Evolutionary conservation across 2,113 vertebrate genomes (phyloP).

Genomic region (Entomyzon cyanotis): DNA sequence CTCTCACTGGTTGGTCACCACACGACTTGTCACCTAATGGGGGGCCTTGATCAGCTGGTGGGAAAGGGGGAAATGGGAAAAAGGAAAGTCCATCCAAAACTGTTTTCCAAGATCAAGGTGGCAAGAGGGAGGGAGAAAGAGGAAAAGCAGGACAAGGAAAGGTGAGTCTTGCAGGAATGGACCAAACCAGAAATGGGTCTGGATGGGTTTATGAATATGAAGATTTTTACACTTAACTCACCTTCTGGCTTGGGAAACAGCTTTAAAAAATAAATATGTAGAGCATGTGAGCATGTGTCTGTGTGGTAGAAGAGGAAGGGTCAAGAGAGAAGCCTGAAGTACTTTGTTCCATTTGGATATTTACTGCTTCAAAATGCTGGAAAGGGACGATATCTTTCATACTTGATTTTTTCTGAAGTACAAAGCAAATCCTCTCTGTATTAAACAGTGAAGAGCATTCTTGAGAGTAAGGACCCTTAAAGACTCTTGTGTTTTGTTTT

Average conservation of each 20-base stretch:
- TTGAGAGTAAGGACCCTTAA: slow-evolving; percentile 66
- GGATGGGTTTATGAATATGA: neutral
- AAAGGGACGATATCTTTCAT: slow-evolving; percentile 27
- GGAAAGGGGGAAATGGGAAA: neutral
- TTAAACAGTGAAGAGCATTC: slow-evolving; percentile 56
- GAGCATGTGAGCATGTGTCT: neutral
- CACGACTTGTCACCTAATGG: neutral
- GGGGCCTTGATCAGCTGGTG: neutral
- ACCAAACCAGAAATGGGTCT: neutral
- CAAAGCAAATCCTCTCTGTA: slow-evolving; percentile 61
- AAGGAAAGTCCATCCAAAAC: neutral
- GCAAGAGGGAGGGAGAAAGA: neutral
- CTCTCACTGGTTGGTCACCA: neutral
- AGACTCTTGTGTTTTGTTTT: slow-evolving; percentile 58
- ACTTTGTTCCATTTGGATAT: slow-evolving; percentile 19
- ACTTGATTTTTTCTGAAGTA: slow-evolving; percentile 40
- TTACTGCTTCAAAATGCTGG: slow-evolving; percentile 31
- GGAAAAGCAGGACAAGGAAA: neutral
- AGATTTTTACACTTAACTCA: neutral
- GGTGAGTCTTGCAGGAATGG: neutral
- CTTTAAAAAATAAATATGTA: neutral
- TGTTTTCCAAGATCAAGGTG: neutral
- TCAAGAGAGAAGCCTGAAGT: slow-evolving; percentile 22
- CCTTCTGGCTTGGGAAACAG: neutral
- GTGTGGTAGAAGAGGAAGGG: neutral